phyloP scores from a whole-genome alignment of 2,888 invertebrate species.

The Sympetrum striolatum region DNA sequence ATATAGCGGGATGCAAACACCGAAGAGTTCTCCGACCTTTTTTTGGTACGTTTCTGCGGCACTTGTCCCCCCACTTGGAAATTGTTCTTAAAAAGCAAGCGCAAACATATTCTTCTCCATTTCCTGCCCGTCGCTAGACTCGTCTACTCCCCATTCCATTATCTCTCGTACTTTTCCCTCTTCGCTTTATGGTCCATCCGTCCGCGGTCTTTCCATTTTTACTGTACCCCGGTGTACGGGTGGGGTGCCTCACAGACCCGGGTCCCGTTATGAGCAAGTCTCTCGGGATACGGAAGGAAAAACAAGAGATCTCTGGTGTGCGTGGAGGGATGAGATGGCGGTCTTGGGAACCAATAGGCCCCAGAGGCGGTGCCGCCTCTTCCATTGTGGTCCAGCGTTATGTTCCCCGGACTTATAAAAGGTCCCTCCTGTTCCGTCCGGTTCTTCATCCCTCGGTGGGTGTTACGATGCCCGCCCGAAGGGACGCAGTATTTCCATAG shows the following conservation, averaged over 20 bases:
- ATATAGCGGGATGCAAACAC: background rate
- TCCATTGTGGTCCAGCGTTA: conserved; percentile 37
- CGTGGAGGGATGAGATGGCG: conserved; percentile 1
- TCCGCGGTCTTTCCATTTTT: conserved; percentile 14
- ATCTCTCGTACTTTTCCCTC: background rate
- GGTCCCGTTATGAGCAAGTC: conserved; percentile 35
- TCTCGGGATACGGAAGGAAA: background rate
- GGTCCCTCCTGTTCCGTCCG: background rate
- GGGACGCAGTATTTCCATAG: background rate
- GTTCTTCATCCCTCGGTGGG: background rate
- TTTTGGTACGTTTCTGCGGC: background rate
- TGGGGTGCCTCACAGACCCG: background rate
- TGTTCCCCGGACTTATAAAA: conserved; percentile 22
- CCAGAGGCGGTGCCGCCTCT: conserved; percentile 7
- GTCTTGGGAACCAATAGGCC: conserved; percentile 40
- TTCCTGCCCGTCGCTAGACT: background rate
- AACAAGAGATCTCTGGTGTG: conserved; percentile 27
- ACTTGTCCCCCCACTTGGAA: background rate
- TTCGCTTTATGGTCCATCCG: conserved; percentile 35
- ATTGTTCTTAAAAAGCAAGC: background rate
- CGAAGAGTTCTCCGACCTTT: background rate
- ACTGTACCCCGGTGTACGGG: background rate
- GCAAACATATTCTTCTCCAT: background rate
- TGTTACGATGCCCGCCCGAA: background rate
- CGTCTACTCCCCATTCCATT: background rate